These are phyloP conservation scores for Siphlonurus alternatus DNA, from an alignment of 2,888 invertebrate genomes.

Conservation along the genomic window DNA sequence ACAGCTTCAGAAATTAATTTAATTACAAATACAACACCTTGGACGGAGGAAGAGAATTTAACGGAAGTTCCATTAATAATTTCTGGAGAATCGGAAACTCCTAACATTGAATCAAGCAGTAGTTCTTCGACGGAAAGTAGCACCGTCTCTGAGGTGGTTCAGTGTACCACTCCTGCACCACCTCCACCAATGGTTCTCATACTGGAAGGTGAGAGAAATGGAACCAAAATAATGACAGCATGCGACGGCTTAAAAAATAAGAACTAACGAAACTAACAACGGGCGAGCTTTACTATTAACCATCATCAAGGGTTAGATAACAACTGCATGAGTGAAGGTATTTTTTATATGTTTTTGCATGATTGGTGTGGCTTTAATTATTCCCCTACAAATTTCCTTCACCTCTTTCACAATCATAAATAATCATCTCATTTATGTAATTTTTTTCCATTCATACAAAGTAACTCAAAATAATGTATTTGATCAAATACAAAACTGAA, in stretches of 20 bases:
- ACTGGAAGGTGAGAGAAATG: conserved; percentile 53
- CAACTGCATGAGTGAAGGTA: neutral
- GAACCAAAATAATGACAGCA: conserved; percentile 1
- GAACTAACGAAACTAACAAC: neutral
- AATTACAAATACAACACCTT: neutral
- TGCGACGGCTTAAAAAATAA: neutral
- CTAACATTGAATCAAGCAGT: conserved; percentile 1
- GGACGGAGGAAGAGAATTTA: neutral
- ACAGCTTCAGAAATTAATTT: too few species aligned
- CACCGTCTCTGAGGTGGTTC: conserved; percentile 18
- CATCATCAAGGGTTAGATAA: neutral
- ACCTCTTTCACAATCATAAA: neutral
- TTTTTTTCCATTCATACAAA: too few species aligned
- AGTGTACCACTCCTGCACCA: conserved; percentile 31
- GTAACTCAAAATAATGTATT: too few species aligned
- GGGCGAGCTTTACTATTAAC: neutral
- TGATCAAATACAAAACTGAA: too few species aligned
- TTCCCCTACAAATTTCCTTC: too few species aligned
- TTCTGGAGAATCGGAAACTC: too few species aligned
- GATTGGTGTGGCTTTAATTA: neutral
- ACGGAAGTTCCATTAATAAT: too few species aligned
- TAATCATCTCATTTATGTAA: too few species aligned
- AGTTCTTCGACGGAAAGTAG: conserved; percentile 6
- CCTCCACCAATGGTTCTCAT: conserved; percentile 60
- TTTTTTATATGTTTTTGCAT: neutral